These are phyloP conservation scores for Vesta saturnalis DNA, from an alignment of 2,888 invertebrate species.

Conservation along the genomic window DNA sequence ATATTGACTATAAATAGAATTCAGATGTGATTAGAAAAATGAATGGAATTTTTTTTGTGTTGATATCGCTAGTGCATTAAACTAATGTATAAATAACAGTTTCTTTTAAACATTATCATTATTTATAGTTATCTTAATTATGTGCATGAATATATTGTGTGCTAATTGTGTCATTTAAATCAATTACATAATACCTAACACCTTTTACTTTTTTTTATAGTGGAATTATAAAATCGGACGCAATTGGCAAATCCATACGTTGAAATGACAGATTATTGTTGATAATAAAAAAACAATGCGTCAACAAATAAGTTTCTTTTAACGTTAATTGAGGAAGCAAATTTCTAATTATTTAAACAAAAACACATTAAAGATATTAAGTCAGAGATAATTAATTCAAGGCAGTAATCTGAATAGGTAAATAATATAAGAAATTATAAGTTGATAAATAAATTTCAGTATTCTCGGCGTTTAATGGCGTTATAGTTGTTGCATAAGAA, in stretches of 20 bases:
- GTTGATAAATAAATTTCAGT: constrained; percentile 12
- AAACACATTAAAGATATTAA: too few species aligned
- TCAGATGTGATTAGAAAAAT: neutral
- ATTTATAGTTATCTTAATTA: too few species aligned
- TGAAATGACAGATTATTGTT: neutral
- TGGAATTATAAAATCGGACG: too few species aligned
- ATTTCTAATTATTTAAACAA: neutral
- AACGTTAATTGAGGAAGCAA: neutral
- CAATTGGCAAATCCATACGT: too few species aligned
- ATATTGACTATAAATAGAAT: too few species aligned
- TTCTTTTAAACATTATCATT: neutral
- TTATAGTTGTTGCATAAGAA: constrained; percentile 17
- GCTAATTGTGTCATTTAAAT: too few species aligned
- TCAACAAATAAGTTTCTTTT: neutral
- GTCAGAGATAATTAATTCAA: neutral
- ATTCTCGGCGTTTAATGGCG: constrained; percentile 2
- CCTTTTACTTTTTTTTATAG: too few species aligned
- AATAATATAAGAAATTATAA: constrained; percentile 11
- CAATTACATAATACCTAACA: too few species aligned
- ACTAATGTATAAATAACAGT: neutral
- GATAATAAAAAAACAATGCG: neutral
- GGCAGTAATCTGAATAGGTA: neutral
- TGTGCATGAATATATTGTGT: too few species aligned
- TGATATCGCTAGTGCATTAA: too few species aligned
- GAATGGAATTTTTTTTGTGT: neutral